phyloP scores from a whole-genome alignment of 2,888 invertebrate species.

The Stictocephala bisonia region DNA sequence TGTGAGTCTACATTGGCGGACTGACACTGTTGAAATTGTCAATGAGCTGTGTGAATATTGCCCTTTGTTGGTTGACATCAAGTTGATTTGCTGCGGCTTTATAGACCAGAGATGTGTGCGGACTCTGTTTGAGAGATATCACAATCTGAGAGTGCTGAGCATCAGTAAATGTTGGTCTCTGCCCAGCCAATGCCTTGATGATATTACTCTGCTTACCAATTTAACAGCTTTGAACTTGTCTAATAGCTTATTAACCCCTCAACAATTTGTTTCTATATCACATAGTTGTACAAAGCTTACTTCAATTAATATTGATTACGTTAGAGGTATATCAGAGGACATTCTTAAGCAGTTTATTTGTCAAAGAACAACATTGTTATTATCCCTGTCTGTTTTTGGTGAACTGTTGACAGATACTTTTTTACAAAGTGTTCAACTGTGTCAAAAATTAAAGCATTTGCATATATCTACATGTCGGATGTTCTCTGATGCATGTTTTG shows the following conservation, averaged over 20 bases:
- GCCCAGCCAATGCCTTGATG: conserved; percentile 38
- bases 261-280: conserved; percentile 15
- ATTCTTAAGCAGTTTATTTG: conserved; percentile 24
- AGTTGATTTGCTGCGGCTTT: conserved; percentile 43
- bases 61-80: conserved; percentile 18
- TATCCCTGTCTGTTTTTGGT: conserved; percentile 30
- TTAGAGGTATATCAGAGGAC: conserved; percentile 34
- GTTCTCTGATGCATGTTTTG: conserved; percentile 26
- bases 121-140: background rate
- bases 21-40: conserved; percentile 25
- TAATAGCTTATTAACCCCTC: conserved; percentile 7
- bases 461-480: conserved; percentile 43
- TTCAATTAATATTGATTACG: conserved; percentile 41
- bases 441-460: conserved; percentile 29
- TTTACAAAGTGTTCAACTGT: conserved; percentile 10
- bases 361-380: background rate
- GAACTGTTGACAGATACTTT: conserved; percentile 34
- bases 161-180: conserved; percentile 44
- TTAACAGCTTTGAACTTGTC: conserved; percentile 40
- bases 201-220: conserved; percentile 21
- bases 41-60: conserved; percentile 31
- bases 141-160: conserved; percentile 6
- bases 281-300: conserved; percentile 16
- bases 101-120: conserved; percentile 3
- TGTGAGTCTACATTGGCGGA: conserved; percentile 36